A percentile compares a stretch with the other conserved stretches of the same genome.
These are phyloP conservation scores for Thereuonema tuberculata DNA, from an alignment of 1,140 invertebrate genomes.

Conservation along the genomic window DNA sequence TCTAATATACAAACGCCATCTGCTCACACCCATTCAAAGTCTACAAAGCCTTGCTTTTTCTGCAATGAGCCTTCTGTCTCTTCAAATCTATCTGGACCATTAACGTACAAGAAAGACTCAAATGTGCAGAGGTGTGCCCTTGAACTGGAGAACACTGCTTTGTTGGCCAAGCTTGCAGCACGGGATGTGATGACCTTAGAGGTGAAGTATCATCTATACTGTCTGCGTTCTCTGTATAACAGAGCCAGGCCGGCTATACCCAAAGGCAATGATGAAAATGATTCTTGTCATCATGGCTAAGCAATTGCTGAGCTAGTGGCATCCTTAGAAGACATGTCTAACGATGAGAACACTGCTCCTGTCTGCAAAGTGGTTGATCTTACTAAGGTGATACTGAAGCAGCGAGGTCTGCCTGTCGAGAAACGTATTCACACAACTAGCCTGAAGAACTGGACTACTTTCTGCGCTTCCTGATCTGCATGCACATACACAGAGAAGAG, in stretches of 20 bases:
- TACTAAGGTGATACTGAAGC: neutral
- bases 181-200: too few species aligned
- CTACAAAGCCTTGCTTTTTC: neutral
- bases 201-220: neutral
- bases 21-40: neutral
- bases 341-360: neutral
- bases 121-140: neutral
- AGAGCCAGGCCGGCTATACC: neutral
- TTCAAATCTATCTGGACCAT: neutral
- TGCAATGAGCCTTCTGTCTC: neutral
- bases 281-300: neutral
- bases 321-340: neutral
- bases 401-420: neutral
- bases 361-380: neutral
- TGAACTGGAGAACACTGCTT: neutral
- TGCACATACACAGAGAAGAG: neutral
- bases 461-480: too few species aligned
- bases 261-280: neutral
- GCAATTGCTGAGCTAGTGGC: neutral
- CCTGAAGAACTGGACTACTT: neutral
- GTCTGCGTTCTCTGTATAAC: neutral
- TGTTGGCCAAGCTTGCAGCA: neutral
- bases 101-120: neutral
- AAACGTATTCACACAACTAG: neutral
- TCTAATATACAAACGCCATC: neutral